phyloP scores from a whole-genome alignment of 1,140 invertebrate genomes.

The Cyclina sinensis region DNA sequence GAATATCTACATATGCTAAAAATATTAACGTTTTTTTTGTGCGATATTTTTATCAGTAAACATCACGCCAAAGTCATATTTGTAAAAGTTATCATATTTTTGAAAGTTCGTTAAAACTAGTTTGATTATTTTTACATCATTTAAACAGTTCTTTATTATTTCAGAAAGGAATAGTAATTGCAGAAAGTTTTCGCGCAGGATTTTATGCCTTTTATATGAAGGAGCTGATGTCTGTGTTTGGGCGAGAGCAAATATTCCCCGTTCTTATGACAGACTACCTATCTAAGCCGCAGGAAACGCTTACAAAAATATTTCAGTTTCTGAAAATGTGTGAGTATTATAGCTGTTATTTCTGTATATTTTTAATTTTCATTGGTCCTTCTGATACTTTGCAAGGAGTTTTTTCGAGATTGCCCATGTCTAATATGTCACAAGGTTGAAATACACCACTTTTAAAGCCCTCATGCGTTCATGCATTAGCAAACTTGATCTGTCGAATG shows the following conservation, averaged over 20 bases:
- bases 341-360: neutral
- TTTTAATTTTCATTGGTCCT: neutral
- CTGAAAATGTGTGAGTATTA: slow-evolving; percentile 15
- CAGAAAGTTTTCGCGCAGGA: slow-evolving; percentile 2
- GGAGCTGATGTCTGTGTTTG: neutral
- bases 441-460: neutral
- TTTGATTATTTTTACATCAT: too few species aligned
- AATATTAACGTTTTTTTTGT: too few species aligned
- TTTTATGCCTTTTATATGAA: slow-evolving; percentile 25
- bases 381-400: neutral
- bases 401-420: neutral
- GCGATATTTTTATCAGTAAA: too few species aligned
- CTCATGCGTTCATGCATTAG: neutral
- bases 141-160: too few species aligned
- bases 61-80: too few species aligned
- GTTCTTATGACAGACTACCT: neutral
- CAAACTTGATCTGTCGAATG: too few species aligned
- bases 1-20: too few species aligned
- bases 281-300: neutral
- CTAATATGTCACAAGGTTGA: neutral
- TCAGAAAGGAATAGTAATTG: neutral
- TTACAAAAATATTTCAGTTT: neutral
- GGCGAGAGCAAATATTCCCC: neutral
- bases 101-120: too few species aligned
- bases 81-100: too few species aligned